Evolutionary conservation across 2,888 invertebrate genomes (phyloP).

Genomic region (Alitta virens): DNA sequence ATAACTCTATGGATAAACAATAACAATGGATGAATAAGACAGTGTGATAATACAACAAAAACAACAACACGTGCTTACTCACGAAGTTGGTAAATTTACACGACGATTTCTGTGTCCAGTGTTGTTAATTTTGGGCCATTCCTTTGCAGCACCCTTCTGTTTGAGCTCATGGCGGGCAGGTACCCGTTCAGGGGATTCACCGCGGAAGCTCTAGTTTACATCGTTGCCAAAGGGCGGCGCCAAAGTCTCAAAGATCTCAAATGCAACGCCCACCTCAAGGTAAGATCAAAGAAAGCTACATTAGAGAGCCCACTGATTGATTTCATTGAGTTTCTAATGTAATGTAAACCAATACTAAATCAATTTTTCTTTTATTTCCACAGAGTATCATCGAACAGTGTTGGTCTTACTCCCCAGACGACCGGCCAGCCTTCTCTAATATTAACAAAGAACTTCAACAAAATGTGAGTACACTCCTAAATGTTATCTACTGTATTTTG

Average conservation of each 20-base stretch:
- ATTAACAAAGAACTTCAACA: conserved; percentile 49
- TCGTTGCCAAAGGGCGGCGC: conserved; percentile 79
- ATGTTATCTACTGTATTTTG: no score
- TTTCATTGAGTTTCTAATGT: not conserved
- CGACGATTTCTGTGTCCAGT: not conserved
- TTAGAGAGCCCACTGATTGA: not conserved
- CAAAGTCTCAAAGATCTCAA: conserved; percentile 43
- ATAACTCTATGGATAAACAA: no score
- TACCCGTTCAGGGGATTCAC: conserved; percentile 91
- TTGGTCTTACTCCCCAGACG: conserved; percentile 45
- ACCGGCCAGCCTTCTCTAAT: conserved; percentile 48
- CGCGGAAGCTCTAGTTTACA: conserved; percentile 93
- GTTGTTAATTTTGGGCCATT: not conserved
- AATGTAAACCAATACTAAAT: not conserved
- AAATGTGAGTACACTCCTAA: conserved; percentile 33
- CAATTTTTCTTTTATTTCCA: conserved; percentile 8
- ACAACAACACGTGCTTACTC: no score
- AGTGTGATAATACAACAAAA: no score
- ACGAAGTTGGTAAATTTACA: no score
- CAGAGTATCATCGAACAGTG: conserved; percentile 51
- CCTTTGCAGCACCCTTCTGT: conserved; percentile 84
- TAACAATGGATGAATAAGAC: not conserved
- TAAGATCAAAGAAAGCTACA: conserved; percentile 23
- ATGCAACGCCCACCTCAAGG: conserved; percentile 52
- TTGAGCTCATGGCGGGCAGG: conserved; percentile 89